phyloP scores from a whole-genome alignment of 2,113 vertebrate species.

The Crocuta crocuta region DNA sequence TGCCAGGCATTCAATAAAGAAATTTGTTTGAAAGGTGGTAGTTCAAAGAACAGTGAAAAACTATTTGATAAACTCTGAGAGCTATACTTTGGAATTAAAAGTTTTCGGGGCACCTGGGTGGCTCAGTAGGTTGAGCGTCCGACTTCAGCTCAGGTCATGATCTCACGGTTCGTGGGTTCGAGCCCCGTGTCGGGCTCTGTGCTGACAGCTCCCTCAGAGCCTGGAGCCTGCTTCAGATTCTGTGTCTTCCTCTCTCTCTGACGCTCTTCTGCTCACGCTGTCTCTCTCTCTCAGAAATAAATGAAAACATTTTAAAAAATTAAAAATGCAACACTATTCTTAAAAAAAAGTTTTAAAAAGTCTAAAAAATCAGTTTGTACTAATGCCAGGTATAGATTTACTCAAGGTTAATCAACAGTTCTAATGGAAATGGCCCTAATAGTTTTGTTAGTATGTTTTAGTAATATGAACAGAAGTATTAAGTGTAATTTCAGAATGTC shows the following conservation, averaged over 20 bases:
- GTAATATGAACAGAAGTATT: background rate
- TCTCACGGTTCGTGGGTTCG: no score
- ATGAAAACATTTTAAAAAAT: no score
- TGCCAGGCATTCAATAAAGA: background rate
- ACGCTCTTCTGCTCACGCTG: no score
- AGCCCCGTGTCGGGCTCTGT: no score
- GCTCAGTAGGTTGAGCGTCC: no score
- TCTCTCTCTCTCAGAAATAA: no score
- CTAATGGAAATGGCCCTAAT: background rate
- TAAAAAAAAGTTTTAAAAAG: background rate
- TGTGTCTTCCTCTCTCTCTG: no score
- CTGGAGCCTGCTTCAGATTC: no score
- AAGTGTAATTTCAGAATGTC: background rate
- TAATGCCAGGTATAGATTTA: background rate
- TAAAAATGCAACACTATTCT: no score
- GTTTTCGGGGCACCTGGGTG: background rate
- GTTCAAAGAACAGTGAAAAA: background rate
- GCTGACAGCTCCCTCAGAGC: no score
- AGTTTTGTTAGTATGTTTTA: constrained; percentile 11
- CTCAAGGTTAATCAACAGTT: background rate
- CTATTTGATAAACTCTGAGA: background rate
- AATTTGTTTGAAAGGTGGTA: background rate
- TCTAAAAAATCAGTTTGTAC: background rate
- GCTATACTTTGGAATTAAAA: constrained; percentile 28
- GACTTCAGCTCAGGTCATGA: no score